Evolutionary conservation across 2,888 invertebrate species (phyloP).

Genomic region (Ennomos quercinarius): DNA sequence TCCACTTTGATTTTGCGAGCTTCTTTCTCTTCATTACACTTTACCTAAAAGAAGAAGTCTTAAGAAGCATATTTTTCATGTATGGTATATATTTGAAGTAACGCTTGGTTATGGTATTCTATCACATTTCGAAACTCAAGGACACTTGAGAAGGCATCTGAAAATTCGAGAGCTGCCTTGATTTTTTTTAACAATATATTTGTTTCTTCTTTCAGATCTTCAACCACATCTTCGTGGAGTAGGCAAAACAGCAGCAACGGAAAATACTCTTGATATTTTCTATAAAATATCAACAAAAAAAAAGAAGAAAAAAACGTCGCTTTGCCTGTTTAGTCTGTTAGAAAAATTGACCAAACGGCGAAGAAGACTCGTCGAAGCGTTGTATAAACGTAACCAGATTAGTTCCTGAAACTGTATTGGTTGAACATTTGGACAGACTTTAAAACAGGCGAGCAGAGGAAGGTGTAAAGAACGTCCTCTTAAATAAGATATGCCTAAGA

Average conservation of each 20-base stretch:
- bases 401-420: background rate
- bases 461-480: background rate
- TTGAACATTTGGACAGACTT: constrained; percentile 8
- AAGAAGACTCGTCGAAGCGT: background rate
- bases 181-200: too few species aligned
- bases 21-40: too few species aligned
- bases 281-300: background rate
- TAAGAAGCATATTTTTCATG: too few species aligned
- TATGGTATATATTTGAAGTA: too few species aligned
- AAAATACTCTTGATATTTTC: constrained; percentile 60
- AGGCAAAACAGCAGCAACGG: constrained; percentile 70
- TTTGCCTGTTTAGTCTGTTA: constrained; percentile 16
- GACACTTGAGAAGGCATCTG: too few species aligned
- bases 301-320: constrained; percentile 4
- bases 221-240: constrained; percentile 49
- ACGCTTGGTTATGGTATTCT: too few species aligned
- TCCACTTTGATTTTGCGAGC: too few species aligned
- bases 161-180: too few species aligned
- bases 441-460: background rate
- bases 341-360: constrained; percentile 3
- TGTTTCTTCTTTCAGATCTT: constrained; percentile 18
- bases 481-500: too few species aligned
- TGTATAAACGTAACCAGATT: background rate
- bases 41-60: too few species aligned
- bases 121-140: too few species aligned